These are phyloP conservation scores for Polyploca ridens DNA, from an alignment of 2,888 invertebrate genomes.

Conservation along the genomic window DNA sequence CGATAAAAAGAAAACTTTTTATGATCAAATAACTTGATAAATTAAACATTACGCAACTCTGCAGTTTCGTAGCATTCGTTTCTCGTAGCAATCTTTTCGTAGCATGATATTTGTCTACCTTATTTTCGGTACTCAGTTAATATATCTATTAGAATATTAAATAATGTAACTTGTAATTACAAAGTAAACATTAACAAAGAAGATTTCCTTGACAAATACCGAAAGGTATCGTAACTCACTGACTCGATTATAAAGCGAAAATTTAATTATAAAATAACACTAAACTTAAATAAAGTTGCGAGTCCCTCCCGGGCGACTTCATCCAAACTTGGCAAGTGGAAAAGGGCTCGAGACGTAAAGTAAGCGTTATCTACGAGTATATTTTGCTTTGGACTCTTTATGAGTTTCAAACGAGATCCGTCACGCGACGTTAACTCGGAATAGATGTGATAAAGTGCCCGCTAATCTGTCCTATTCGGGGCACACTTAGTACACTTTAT, in stretches of 20 bases:
- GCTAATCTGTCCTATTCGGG: slow-evolving; percentile 84
- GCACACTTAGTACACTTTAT: slow-evolving; percentile 84
- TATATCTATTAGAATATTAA: background rate
- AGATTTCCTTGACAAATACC: slow-evolving; percentile 52
- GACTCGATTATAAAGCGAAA: slow-evolving; percentile 74
- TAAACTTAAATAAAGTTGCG: slow-evolving; percentile 75
- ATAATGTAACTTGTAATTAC: slow-evolving; percentile 13
- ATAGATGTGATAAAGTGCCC: slow-evolving; percentile 84
- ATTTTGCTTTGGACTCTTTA: slow-evolving; percentile 84
- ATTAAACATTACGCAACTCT: background rate
- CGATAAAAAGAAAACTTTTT: background rate
- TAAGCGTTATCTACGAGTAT: slow-evolving; percentile 81
- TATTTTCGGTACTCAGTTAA: background rate
- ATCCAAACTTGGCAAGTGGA: slow-evolving; percentile 77
- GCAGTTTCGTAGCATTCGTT: background rate
- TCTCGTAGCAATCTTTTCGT: background rate
- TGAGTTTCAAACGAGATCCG: slow-evolving; percentile 84
- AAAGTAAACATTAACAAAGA: slow-evolving; percentile 27
- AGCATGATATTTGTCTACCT: background rate
- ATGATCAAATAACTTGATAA: too few relatives aligned
- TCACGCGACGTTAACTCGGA: slow-evolving; percentile 83
- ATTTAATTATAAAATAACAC: slow-evolving; percentile 79
- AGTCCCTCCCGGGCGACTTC: slow-evolving; percentile 64
- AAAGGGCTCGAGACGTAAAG: slow-evolving; percentile 79
- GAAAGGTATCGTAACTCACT: slow-evolving; percentile 53